Conservation (phyloP, 2,113 vertebrate genomes). For the Paralichthys olivaceus region DNA sequence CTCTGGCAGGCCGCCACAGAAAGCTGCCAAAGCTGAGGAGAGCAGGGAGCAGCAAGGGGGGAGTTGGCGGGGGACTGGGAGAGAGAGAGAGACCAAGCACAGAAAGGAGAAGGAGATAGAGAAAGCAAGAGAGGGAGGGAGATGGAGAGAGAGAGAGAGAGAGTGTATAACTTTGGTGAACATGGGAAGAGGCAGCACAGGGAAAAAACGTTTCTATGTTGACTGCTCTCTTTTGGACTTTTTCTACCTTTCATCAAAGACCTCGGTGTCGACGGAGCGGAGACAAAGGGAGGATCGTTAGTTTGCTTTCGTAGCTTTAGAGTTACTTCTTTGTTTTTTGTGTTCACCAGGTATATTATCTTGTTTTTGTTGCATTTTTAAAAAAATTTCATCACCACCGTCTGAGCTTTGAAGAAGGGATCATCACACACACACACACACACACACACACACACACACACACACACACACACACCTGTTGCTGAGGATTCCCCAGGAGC, state of each 20-base stretch:
- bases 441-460: slow-evolving; percentile 44
- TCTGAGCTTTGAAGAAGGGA: slow-evolving; percentile 44
- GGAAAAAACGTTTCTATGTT: slow-evolving; percentile 61
- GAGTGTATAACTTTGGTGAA: slow-evolving; percentile 66
- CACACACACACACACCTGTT: slow-evolving; percentile 61
- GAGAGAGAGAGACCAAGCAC: slow-evolving; percentile 54
- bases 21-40: slow-evolving; percentile 66
- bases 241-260: slow-evolving; percentile 41
- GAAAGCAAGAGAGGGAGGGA: slow-evolving; percentile 34
- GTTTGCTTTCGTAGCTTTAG: slow-evolving; percentile 15
- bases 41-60: slow-evolving; percentile 44
- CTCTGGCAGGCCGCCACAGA: slow-evolving; percentile 67
- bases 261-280: slow-evolving; percentile 1
- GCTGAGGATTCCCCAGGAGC: slow-evolving; percentile 59
- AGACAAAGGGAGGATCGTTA: slow-evolving; percentile 16
- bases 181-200: slow-evolving; percentile 41
- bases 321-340: slow-evolving; percentile 15
- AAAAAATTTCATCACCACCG: slow-evolving; percentile 3
- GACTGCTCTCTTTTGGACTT: slow-evolving; percentile 45
- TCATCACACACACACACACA: slow-evolving; percentile 13
- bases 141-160: slow-evolving; percentile 34
- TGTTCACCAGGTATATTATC: slow-evolving; percentile 2
- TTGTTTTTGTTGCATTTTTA: slow-evolving; percentile 17
- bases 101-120: slow-evolving; percentile 50
- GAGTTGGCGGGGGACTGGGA: slow-evolving; percentile 20